phyloP scores from a whole-genome alignment of 2,888 invertebrate species.

The Elmis aenea region DNA sequence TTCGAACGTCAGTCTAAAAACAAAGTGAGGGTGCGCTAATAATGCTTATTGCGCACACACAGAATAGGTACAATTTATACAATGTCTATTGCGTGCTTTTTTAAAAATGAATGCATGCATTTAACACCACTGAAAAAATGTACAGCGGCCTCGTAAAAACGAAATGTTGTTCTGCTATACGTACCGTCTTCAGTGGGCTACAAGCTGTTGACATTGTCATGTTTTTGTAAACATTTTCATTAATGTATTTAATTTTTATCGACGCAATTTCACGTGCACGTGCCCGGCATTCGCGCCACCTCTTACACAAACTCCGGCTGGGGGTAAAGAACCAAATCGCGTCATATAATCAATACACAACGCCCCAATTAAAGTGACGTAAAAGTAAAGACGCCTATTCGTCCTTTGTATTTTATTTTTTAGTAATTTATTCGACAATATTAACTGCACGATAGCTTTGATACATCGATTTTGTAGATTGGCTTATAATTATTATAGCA shows the following conservation, averaged over 20 bases:
- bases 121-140: conserved; percentile 23
- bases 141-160: too few species aligned
- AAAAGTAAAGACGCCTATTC: too few species aligned
- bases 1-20: conserved; percentile 33
- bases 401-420: too few species aligned
- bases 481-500: too few species aligned
- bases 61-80: conserved; percentile 41
- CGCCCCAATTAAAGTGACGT: conserved; percentile 11
- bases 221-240: too few species aligned
- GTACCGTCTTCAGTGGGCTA: too few species aligned
- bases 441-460: too few species aligned
- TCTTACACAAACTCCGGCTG: conserved; percentile 25
- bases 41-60: conserved; percentile 42
- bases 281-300: conserved; percentile 40
- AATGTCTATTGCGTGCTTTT: conserved; percentile 41
- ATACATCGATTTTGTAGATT: too few species aligned
- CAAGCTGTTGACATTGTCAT: too few species aligned
- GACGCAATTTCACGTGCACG: conserved; percentile 40
- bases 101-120: conserved; percentile 39
- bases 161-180: too few species aligned
- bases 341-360: conserved; percentile 22
- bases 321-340: conserved; percentile 8
- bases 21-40: conserved; percentile 36
- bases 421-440: too few species aligned
- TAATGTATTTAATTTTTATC: too few species aligned